Evolutionary conservation across 2,113 vertebrate genomes (phyloP).

Genomic region (Apus apus): DNA sequence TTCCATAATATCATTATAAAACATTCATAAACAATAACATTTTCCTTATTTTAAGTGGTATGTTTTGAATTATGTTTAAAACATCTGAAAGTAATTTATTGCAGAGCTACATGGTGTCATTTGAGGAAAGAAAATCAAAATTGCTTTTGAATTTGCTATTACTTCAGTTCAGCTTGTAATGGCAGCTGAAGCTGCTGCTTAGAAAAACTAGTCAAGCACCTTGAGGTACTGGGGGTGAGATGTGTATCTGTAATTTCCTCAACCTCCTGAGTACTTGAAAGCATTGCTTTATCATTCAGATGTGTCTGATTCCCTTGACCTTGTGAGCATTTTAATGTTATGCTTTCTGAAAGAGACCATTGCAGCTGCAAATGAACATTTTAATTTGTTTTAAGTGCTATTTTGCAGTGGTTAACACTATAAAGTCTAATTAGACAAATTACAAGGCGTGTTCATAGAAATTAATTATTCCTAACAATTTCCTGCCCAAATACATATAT

Average conservation of each 20-base stretch:
- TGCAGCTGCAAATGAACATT: not conserved
- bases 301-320: not conserved
- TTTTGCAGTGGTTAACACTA: not conserved
- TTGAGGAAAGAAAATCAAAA: not conserved
- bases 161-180: not conserved
- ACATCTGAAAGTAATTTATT: conserved; percentile 11
- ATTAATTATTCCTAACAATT: conserved; percentile 36
- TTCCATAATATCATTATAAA: conserved; percentile 15
- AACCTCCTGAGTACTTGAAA: not conserved
- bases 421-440: conserved; percentile 13
- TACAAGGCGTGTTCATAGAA: not conserved
- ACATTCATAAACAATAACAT: conserved; percentile 25
- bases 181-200: not conserved
- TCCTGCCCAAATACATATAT: not conserved
- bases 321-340: not conserved
- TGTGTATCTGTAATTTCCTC: not conserved
- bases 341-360: not conserved
- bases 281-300: not conserved
- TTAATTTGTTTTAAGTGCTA: not conserved
- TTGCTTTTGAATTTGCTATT: conserved; percentile 8
- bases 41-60: conserved; percentile 4
- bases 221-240: not conserved
- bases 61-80: conserved; percentile 29
- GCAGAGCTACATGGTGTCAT: not conserved
- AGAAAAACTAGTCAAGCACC: not conserved